Evolutionary conservation across 1,140 invertebrate genomes (phyloP), one percentile per base, ranked within the genome.

Genomic region (Achatina immaculata): DNA sequence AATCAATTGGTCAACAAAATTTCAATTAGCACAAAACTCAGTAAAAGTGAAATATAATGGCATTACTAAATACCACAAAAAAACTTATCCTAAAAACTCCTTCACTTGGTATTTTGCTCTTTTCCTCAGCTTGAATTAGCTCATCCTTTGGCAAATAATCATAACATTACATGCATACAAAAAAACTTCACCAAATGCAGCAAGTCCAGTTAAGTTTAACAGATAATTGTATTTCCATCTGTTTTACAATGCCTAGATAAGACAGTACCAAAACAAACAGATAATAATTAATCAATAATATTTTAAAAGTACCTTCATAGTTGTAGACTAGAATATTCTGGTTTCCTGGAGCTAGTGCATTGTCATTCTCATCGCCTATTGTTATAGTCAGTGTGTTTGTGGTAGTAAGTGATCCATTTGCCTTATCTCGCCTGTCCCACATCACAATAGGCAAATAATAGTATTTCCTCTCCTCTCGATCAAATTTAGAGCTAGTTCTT

Each of bases 291-390:
- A n/a, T n/a, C n/a, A n/a, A n/a, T 45, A 45, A 48, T 24, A n/a
- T n/a, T 48, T 21, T 1, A 78, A 78, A 31, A 0, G 88, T 91
- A 94, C 94, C 92, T 95, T 94, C 95, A 88, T 98, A 99, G 91
- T 98, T 99, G 91, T 99, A 99, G 0, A 98, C 96, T 89, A 98
- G 95, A 84, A 99, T 98, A 81, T 98, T 96, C 92, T 99, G 99
- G 0, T 95, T 95, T 0, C 98, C 98, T 0, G 96, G 95, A 88
- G 96, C 95, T 96, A 99, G 99, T 92, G 97, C 96, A 91, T 99
- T 98, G 88, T 99, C 97, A 90, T 99, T 99, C 0, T 96, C 95
- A 90, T 98, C 97, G 89, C 98, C 97, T 86, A 99, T 98, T 34
- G 98, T 96, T 11, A 99, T 96, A 0, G 96, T 98, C 7, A 99